These are phyloP conservation scores for Amphipoea lucens DNA, from an alignment of 2,888 invertebrate species.

Conservation along the genomic window DNA sequence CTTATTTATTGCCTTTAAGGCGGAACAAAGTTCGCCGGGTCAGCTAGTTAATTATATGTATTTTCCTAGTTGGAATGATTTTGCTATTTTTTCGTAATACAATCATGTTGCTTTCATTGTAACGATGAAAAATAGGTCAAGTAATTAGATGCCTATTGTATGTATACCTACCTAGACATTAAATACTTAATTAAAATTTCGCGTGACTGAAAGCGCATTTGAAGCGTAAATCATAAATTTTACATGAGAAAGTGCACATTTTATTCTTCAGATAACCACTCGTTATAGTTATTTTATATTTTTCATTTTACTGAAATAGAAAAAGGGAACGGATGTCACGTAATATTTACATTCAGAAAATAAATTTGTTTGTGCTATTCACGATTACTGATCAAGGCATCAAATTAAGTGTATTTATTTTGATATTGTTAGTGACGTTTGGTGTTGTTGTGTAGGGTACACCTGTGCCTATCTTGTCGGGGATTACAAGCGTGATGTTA, in stretches of 20 bases:
- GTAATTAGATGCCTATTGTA: neutral
- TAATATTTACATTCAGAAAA: neutral
- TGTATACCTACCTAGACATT: neutral
- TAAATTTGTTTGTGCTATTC: no score
- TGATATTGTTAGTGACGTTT: no score
- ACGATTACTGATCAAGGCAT: neutral
- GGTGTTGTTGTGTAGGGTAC: no score
- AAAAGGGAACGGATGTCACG: neutral
- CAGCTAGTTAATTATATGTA: conserved; percentile 15
- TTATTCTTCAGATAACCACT: neutral
- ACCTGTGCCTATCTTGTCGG: no score
- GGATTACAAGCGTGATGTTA: no score
- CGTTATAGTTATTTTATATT: no score
- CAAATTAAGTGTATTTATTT: neutral
- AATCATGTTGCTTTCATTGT: conserved; percentile 8
- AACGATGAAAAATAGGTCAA: conserved; percentile 3
- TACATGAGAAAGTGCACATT: neutral
- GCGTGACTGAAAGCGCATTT: neutral
- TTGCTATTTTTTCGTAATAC: conserved; percentile 10
- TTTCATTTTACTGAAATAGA: neutral
- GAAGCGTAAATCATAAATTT: neutral
- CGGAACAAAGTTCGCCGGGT: no score
- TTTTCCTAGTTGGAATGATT: conserved; percentile 32
- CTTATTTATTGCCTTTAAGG: no score
- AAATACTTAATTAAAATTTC: neutral